phyloP scores from a whole-genome alignment of 2,888 invertebrate species.

The Nineta flava region DNA sequence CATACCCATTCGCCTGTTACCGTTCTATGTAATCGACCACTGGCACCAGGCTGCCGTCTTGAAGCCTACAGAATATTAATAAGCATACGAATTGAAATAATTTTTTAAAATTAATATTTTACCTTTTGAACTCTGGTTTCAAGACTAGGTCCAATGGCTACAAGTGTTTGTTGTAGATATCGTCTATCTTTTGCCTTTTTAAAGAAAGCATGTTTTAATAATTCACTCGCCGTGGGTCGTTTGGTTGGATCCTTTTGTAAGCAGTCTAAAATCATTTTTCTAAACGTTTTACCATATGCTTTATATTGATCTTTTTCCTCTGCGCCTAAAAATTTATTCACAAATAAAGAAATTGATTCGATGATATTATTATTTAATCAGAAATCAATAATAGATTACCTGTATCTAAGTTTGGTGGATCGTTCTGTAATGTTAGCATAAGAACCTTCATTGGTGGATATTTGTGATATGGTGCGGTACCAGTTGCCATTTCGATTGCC shows the following conservation, averaged over 20 bases:
- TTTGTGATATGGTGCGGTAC: slow-evolving; percentile 96
- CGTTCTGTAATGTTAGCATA: slow-evolving; percentile 95
- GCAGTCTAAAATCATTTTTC: slow-evolving; percentile 93
- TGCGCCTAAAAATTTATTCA: slow-evolving; percentile 34
- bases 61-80: slow-evolving; percentile 31
- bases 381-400: slow-evolving; percentile 23
- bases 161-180: slow-evolving; percentile 70
- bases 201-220: slow-evolving; percentile 94
- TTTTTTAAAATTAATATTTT: slow-evolving; percentile 12
- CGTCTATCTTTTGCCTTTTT: slow-evolving; percentile 92
- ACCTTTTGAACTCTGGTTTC: slow-evolving; percentile 86
- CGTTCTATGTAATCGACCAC: slow-evolving; percentile 75
- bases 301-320: slow-evolving; percentile 98
- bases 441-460: slow-evolving; percentile 99
- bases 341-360: not conserved
- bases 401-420: slow-evolving; percentile 92
- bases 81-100: not conserved
- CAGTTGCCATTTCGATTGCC: slow-evolving; percentile 96
- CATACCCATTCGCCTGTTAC: slow-evolving; percentile 97
- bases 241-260: slow-evolving; percentile 90
- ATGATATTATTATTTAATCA: not conserved
- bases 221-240: slow-evolving; percentile 86
- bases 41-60: slow-evolving; percentile 72
- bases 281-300: slow-evolving; percentile 90
- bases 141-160: slow-evolving; percentile 74